Percentiles rank a stretch among this genome's conserved stretches.
Conservation (phyloP, 2,888 invertebrate species). For the Calameuta filiformis region DNA sequence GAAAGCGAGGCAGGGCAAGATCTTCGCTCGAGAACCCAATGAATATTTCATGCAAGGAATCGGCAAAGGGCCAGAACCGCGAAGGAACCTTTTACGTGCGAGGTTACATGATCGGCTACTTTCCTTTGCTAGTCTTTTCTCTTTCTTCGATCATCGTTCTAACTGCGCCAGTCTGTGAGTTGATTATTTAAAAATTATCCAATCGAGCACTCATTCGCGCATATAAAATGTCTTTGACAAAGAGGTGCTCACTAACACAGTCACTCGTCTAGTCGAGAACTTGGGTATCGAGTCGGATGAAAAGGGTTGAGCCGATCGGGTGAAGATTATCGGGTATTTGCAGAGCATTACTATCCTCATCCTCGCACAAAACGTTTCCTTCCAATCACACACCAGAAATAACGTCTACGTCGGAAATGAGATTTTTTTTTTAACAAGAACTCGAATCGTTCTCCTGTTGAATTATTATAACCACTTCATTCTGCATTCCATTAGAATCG, state of each 20-base stretch:
- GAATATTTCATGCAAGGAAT: conserved; percentile 46
- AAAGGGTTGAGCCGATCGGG: no score
- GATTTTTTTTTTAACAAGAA: conserved; percentile 37
- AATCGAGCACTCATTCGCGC: background rate
- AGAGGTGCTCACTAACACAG: background rate
- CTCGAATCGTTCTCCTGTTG: background rate
- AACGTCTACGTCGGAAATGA: conserved; percentile 53
- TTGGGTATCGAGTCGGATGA: background rate
- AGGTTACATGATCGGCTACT: conserved; percentile 20
- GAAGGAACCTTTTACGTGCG: conserved; percentile 17
- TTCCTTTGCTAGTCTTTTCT: background rate
- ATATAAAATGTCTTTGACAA: background rate
- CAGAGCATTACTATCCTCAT: background rate
- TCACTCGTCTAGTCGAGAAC: background rate
- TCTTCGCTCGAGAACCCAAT: conserved; percentile 34
- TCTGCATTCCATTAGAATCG: background rate
- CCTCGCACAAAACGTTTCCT: conserved; percentile 35
- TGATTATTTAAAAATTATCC: background rate
- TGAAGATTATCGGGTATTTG: background rate
- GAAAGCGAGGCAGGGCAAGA: conserved; percentile 32
- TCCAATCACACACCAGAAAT: conserved; percentile 54
- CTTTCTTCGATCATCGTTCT: conserved; percentile 4
- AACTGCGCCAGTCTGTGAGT: background rate
- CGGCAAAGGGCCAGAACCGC: conserved; percentile 17
- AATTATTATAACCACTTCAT: background rate